A percentile compares a stretch with the other conserved stretches of the same genome.
Conservation (phyloP, 2,113 vertebrate genomes). For the Myxocyprinus asiaticus region DNA sequence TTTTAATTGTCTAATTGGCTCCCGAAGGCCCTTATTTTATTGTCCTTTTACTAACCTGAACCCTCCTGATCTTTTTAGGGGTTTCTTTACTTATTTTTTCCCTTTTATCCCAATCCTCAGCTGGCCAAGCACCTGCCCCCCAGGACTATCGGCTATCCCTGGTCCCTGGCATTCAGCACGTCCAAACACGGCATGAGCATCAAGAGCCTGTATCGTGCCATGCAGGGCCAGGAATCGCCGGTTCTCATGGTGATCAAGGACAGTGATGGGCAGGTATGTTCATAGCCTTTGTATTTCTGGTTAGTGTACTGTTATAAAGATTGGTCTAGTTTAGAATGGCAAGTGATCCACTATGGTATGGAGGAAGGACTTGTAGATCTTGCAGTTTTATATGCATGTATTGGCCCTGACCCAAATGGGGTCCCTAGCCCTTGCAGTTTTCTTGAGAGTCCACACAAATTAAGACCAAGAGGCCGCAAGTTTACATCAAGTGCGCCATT, state of each 20-base stretch:
- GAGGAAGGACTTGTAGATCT: too few species aligned
- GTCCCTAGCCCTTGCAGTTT: too few species aligned
- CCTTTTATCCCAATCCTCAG: slow-evolving; percentile 63
- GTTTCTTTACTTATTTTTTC: neutral
- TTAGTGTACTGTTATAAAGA: too few species aligned
- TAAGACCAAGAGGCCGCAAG: too few species aligned
- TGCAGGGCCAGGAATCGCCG: slow-evolving; percentile 93
- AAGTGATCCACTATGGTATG: too few species aligned
- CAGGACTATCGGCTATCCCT: slow-evolving; percentile 96
- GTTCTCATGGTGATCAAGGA: slow-evolving; percentile 96
- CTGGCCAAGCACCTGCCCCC: slow-evolving; percentile 94
- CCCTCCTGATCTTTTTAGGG: neutral
- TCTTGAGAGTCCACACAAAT: too few species aligned
- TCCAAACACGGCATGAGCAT: slow-evolving; percentile 97
- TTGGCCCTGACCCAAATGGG: too few species aligned
- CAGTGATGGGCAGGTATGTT: slow-evolving; percentile 90
- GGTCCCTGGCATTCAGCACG: slow-evolving; percentile 95
- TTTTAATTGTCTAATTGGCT: neutral
- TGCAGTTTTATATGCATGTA: too few species aligned
- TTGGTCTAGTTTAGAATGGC: too few species aligned
- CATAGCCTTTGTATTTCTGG: neutral
- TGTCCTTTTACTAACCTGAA: neutral
- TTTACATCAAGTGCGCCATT: too few species aligned
- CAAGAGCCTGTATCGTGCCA: slow-evolving; percentile 93
- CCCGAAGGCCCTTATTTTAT: neutral